These are phyloP conservation scores for Napeogenes sylphis DNA, from an alignment of 2,888 invertebrate genomes.

Conservation along the genomic window DNA sequence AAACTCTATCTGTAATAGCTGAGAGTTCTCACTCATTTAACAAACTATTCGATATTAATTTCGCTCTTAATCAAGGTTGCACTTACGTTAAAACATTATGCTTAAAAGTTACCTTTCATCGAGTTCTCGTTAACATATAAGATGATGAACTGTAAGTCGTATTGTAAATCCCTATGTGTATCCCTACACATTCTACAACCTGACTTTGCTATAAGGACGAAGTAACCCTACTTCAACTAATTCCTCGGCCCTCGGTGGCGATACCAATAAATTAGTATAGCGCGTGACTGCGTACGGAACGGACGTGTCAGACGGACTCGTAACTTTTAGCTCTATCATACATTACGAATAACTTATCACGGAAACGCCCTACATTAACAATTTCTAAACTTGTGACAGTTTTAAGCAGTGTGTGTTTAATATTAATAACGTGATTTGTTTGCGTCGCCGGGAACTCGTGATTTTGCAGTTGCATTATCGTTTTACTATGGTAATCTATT, in stretches of 20 bases:
- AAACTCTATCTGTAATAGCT: conserved; percentile 39
- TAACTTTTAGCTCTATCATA: background rate
- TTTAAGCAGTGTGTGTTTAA: conserved; percentile 37
- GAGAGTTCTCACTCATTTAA: background rate
- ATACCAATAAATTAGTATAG: conserved; percentile 66
- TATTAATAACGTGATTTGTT: conserved; percentile 43
- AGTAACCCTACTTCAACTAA: conserved; percentile 38
- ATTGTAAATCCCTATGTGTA: conserved; percentile 7
- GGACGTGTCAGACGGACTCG: conserved; percentile 40
- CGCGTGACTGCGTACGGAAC: conserved; percentile 59
- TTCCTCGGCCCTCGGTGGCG: conserved; percentile 52
- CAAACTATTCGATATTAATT: conserved; percentile 50
- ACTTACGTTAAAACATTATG: background rate
- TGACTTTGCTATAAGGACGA: conserved; percentile 6
- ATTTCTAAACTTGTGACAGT: conserved; percentile 28
- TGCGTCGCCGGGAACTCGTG: conserved; percentile 37
- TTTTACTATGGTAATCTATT: conserved; percentile 27
- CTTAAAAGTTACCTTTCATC: background rate
- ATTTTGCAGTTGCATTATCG: conserved; percentile 47
- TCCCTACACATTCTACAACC: conserved; percentile 12
- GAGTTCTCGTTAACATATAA: background rate
- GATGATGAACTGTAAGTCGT: background rate
- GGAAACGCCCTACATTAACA: conserved; percentile 10
- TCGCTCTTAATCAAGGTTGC: conserved; percentile 55
- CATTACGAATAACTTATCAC: conserved; percentile 19